A percentile compares a stretch with the other conserved stretches of the same genome.
These are phyloP conservation scores for Rhodinocichla rosea DNA, from an alignment of 2,113 vertebrate species.

Conservation along the genomic window DNA sequence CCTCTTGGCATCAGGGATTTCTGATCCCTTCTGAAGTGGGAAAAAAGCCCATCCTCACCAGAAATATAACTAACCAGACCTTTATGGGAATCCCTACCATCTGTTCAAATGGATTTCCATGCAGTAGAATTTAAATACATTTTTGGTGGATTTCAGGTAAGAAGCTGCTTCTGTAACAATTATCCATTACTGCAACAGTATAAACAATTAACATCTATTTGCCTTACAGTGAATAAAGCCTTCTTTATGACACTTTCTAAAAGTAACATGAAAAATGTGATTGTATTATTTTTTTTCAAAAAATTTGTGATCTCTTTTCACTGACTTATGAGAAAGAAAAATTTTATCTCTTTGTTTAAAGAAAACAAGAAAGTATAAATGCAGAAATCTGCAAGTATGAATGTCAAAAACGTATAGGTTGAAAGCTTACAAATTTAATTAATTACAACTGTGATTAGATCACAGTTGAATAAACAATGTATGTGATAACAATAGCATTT, in stretches of 20 bases:
- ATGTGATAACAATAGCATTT: not conserved
- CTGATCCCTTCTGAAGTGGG: not conserved
- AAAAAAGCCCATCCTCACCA: not conserved
- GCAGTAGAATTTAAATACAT: not conserved
- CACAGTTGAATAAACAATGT: not conserved
- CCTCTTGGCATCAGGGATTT: not conserved
- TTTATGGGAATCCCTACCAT: not conserved
- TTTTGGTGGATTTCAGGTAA: not conserved
- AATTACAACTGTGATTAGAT: not conserved
- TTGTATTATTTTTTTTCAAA: not conserved
- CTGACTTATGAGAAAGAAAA: not conserved
- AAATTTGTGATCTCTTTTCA: not conserved
- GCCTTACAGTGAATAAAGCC: not conserved
- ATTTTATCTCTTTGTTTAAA: not conserved
- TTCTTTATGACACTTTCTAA: not conserved
- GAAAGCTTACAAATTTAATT: not conserved
- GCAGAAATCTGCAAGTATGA: not conserved
- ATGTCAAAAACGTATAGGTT: not conserved
- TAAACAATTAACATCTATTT: not conserved
- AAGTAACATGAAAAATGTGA: not conserved
- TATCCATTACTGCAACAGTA: not conserved
- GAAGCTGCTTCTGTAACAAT: not conserved
- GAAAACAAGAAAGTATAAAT: not conserved
- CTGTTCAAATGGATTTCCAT: not conserved
- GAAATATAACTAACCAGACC: not conserved